Base-by-base conservation (phyloP, 2,113 vertebrate genomes). In the Myodes glareolus region DNA sequence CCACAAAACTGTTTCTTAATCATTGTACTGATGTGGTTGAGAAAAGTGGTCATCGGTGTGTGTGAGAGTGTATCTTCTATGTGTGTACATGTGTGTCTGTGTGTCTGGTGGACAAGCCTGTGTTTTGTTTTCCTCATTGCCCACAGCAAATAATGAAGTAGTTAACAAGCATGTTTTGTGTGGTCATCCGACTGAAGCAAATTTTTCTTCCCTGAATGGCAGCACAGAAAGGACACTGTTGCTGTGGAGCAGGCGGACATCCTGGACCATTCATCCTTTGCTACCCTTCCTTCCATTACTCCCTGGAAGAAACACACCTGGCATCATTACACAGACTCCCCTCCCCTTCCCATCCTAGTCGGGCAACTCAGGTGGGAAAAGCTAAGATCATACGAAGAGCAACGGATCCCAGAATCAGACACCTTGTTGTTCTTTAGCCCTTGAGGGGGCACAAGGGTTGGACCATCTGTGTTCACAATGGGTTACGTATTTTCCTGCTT, bases 1-100 rank as follows among this genome's bases (percentile, higher is more conserved):
- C 77, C 89, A 91, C 33, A 95, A 88, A 95, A 94, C 33, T 81
- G 23, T 86, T 75, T 89, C 50, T 55, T 23, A 94, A 58, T 55
- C 63, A 23, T 33, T 52, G 42, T 55, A 13, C 42, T 88, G 23
- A 29, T 17, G 17, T 45, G 25, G 36, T 29, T 88, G 33, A 61
- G 76, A 91, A 95, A 76, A 88, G 14, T 86, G 42, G 7, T 92
- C n/a, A 80, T n/a, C 75, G 33, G 2, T 31, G 7, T 91, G 42
- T 12, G 14, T 45, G 5, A 39, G 33, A 0, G 50, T 42, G 2
- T 45, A 4, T 91, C 36, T 13, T 47, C 23, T 1, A 1, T 47
- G 5, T 89, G n/a, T 14, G 13, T 55, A 3, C 42, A 11, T 0
- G 47, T 65, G 80, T 47, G 10, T 39, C 14, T 87, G 25, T 80